phyloP scores from a whole-genome alignment of 2,113 vertebrate species.

The Narcine bancroftii region DNA sequence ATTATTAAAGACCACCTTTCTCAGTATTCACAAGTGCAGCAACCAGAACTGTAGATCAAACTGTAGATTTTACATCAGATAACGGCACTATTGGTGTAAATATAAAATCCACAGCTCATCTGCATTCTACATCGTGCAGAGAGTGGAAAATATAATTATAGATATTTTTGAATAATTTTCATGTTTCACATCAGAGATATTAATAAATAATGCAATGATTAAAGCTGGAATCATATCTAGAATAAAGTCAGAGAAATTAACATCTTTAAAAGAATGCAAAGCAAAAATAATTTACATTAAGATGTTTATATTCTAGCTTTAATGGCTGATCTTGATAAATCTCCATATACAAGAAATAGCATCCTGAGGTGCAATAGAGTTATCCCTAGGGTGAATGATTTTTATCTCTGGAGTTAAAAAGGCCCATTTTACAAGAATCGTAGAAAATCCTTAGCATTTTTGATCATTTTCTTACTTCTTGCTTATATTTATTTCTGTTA shows the following conservation, averaged over 20 bases:
- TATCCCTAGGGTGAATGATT: not conserved
- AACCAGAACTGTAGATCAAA: not conserved
- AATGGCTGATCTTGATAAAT: not conserved
- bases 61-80: not conserved
- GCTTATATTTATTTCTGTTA: no score
- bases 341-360: not conserved
- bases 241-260: not conserved
- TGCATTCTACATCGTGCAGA: not conserved
- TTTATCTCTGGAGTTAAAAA: not conserved
- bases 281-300: not conserved
- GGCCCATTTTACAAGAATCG: not conserved
- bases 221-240: not conserved
- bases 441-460: slow-evolving; percentile 8
- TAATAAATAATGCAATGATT: not conserved
- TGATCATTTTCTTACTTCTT: not conserved
- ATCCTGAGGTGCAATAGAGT: not conserved
- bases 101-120: not conserved
- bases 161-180: not conserved
- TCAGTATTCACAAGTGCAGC: not conserved
- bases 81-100: not conserved
- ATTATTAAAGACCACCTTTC: slow-evolving; percentile 31
- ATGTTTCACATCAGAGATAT: not conserved
- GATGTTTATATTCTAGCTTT: not conserved
- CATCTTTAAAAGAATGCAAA: not conserved
- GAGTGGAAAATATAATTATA: not conserved